Percentiles rank a stretch among this genome's conserved stretches.
Conservation (phyloP, 2,113 vertebrate genomes). For the Stomatorhinus ivindoensis region DNA sequence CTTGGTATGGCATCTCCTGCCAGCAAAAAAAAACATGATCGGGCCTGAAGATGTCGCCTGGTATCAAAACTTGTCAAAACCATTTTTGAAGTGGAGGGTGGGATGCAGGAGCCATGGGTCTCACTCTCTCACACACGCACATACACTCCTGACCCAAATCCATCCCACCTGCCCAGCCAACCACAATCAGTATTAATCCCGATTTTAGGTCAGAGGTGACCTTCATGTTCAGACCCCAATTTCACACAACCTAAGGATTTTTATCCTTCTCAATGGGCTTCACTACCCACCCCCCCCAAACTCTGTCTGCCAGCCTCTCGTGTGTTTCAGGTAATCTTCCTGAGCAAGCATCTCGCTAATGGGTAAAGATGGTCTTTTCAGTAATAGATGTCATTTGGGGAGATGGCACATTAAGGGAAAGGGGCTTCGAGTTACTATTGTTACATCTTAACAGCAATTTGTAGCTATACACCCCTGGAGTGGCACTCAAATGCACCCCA, state of each 20-base stretch:
- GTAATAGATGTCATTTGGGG: slow-evolving; percentile 41
- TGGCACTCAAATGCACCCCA: slow-evolving; percentile 39
- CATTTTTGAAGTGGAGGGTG: neutral
- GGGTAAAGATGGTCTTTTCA: slow-evolving; percentile 33
- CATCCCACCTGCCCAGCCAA: neutral
- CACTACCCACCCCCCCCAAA: slow-evolving; percentile 25
- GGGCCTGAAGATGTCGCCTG: neutral
- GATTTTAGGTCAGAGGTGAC: neutral
- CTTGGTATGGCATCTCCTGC: neutral
- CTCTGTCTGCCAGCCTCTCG: slow-evolving; percentile 27
- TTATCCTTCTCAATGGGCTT: slow-evolving; percentile 29
- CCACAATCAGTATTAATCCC: slow-evolving; percentile 2
- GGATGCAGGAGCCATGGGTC: neutral
- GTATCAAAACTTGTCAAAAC: neutral
- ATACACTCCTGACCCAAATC: neutral
- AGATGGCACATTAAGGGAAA: slow-evolving; percentile 39
- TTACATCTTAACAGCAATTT: slow-evolving; percentile 57
- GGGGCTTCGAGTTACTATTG: slow-evolving; percentile 47
- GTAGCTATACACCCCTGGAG: slow-evolving; percentile 41
- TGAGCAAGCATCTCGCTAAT: slow-evolving; percentile 42
- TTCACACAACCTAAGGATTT: slow-evolving; percentile 36
- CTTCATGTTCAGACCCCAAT: slow-evolving; percentile 1
- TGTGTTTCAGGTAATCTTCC: slow-evolving; percentile 40
- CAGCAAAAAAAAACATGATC: neutral
- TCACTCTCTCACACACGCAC: neutral